Evolutionary conservation across 2,797 vertebrate species (phyloP), one percentile per base, ranked within the genome.

Genomic region (Pyrocephalus nanus): DNA sequence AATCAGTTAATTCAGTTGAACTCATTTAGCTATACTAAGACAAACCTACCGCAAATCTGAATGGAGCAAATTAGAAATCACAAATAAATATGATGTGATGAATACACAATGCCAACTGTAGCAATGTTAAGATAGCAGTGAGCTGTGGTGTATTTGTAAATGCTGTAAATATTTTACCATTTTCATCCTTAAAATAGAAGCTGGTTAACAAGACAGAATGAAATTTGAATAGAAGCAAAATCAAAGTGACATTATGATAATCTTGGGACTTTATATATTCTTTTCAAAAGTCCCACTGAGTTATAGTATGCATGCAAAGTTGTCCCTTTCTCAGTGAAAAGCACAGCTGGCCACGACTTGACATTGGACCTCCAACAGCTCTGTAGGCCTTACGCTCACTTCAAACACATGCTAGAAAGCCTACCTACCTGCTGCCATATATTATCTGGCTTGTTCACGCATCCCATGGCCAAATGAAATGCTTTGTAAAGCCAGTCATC

Each of bases 401-500:
- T 62, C 47, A 38, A n/a, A 54, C 11, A 54, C 9, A 15, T 12
- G 11, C 29, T 50, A 65, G 74, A 57, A 87, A 54, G 34, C 14
- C 40, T 40, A 17, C 38, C n/a, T 25, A 27, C 67, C 60, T 89
- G 55, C 65, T 89, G 34, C 53, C 45, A 64, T 26, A 8, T 11
- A 2, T 45, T 25, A 6, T 6, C 32, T 36, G 25, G 2, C 26
- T 74, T 34, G 71, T 62, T 58, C 65, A 65, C 30, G 30, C 2
- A 34, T 17, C 45, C 1, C 0, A 4, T 0, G 6, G 73, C 47
- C 58, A 78, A 86, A 75, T 2, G 4, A 54, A 75, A 57, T 0
- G 5, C 67, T 36, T 45, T 6, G 5, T 29, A 71, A 70, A 67
- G 53, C 23, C 58, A 78, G 16, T 27, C 69, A 58, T 53, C 61